Base-by-base conservation (phyloP, 2,888 invertebrate genomes). In the Crepidodera aurea region DNA sequence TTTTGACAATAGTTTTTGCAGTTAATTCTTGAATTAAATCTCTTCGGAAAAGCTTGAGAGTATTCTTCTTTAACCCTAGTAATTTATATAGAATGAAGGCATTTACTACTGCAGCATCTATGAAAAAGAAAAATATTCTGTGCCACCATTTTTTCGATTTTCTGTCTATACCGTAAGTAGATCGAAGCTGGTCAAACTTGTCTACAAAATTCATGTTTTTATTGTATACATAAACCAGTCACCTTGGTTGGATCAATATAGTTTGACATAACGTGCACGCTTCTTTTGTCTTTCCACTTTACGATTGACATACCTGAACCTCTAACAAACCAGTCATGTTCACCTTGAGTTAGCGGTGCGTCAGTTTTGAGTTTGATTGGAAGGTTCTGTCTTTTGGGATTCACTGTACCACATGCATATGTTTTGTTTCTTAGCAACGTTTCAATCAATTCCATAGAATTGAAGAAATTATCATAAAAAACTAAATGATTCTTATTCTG, bases 401-500 rank as follows among this genome's bases (percentile, higher is more conserved):
- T 59, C 22, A 67, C 53, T 27, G 64, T 64, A 39, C 59, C 62
- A 51, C 57, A 60, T 6, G 62, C 65, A 54, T 65, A 53, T 39
- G 65, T 53, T 53, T 60, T 15, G 18, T 37, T 22, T 54, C 25
- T 58, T n/a, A 27, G 27, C 37, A 53, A 51, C 48, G 34, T 50
- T 42, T 53, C 51, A 51, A 72, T 39, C 12, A 72, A 67, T 13
- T 39, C 40, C 37, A 69, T 71, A 53, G 69, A 71, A 40, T 67
- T 71, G 62, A 75, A 74, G 67, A 62, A 72, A 57, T 75, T 74
- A 51, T 76, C 71, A 12, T 66, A 64, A 61, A 51, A 29, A 34
- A 10, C 16, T 8, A 18, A 18, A 34, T 51, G 18, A 63, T 16
- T 18, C 10, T 34, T 15, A 22, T 10, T n/a, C 34, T 34, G 34